phyloP scores from a whole-genome alignment of 2,888 invertebrate genomes.

The Germaria angustata region DNA sequence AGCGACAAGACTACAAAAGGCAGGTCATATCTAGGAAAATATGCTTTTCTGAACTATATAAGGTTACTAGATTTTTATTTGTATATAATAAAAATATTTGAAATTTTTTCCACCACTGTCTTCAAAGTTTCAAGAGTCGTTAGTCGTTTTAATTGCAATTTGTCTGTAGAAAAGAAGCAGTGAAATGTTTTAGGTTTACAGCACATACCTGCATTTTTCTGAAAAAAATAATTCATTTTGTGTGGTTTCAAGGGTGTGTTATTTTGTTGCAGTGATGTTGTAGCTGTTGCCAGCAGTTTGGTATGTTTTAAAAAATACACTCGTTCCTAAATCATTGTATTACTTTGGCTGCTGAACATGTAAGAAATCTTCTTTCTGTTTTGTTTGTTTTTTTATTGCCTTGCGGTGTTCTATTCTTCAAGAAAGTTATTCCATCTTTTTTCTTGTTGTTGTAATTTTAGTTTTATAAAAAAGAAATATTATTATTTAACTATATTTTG shows the following conservation, averaged over 20 bases:
- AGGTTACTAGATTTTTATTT: not conserved
- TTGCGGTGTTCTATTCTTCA: slow-evolving; percentile 35
- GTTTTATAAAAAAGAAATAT: slow-evolving; percentile 54
- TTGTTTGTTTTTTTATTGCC: slow-evolving; percentile 12
- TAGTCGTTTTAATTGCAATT: slow-evolving; percentile 27
- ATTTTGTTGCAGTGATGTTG: slow-evolving; percentile 7
- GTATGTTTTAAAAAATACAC: slow-evolving; percentile 2
- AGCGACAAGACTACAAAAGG: not conserved
- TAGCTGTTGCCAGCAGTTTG: slow-evolving; percentile 2
- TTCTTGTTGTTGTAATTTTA: slow-evolving; percentile 2
- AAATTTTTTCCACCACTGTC: too few species aligned
- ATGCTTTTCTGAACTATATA: too few species aligned
- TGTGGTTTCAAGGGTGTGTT: slow-evolving; percentile 33
- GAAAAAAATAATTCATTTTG: not conserved
- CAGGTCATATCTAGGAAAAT: not conserved
- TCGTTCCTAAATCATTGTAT: not conserved
- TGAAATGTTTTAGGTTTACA: not conserved
- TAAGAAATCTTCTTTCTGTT: slow-evolving; percentile 14
- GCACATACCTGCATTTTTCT: not conserved
- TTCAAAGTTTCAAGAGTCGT: too few species aligned
- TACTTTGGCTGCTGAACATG: not conserved
- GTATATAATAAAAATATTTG: not conserved
- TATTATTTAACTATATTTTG: slow-evolving; percentile 65
- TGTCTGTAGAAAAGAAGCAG: not conserved
- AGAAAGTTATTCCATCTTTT: not conserved